Percentiles rank a stretch among this genome's conserved stretches.
Conservation (phyloP, 2,888 invertebrate species). For the Hoplodrina ambigua region DNA sequence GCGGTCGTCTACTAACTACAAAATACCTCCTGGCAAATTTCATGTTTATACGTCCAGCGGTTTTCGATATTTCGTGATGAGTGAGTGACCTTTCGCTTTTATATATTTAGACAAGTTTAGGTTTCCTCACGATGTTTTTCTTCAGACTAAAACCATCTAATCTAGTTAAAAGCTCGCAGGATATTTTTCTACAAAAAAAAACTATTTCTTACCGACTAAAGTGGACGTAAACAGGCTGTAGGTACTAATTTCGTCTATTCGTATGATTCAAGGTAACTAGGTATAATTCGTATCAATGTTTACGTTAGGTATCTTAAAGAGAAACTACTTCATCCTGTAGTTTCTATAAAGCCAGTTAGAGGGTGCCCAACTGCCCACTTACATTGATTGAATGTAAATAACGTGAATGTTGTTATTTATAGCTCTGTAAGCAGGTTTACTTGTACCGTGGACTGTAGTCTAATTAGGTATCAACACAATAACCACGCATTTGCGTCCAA, state of each 20-base stretch:
- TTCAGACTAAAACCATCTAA: background rate
- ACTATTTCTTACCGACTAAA: background rate
- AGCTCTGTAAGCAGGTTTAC: background rate
- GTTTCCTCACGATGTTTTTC: no score
- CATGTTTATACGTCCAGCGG: no score
- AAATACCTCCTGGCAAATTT: no score
- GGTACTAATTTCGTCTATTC: background rate
- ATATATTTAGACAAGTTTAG: no score
- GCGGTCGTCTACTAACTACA: no score
- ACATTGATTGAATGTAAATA: slow-evolving; percentile 24
- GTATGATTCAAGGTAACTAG: background rate
- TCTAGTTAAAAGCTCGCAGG: background rate
- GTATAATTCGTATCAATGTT: slow-evolving; percentile 18
- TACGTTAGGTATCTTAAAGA: slow-evolving; percentile 18
- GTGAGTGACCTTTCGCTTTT: no score
- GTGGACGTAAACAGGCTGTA: background rate
- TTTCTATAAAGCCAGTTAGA: slow-evolving; percentile 6
- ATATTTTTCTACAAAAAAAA: background rate
- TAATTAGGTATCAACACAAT: slow-evolving; percentile 2
- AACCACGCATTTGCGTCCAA: slow-evolving; percentile 29
- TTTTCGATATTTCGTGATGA: no score
- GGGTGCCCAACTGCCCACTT: slow-evolving; percentile 14
- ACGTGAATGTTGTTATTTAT: slow-evolving; percentile 17
- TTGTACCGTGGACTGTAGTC: background rate
- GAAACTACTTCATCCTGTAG: slow-evolving; percentile 26